Evolutionary conservation across 2,797 vertebrate genomes (phyloP), one percentile per base, ranked within the genome.

Genomic region (Lithobates pipiens): DNA sequence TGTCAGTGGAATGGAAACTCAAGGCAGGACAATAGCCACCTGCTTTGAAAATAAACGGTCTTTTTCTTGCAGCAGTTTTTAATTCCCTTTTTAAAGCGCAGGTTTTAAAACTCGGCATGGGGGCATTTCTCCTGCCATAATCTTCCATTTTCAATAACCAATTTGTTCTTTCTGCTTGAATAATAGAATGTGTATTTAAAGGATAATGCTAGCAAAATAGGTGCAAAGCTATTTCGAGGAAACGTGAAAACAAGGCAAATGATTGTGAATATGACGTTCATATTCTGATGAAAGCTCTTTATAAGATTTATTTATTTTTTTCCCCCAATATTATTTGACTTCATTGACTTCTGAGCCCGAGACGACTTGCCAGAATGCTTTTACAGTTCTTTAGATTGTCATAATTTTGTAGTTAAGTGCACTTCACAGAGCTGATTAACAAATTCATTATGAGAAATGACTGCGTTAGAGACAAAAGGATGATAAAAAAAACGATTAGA

Each of bases 101-200:
- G 81, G 81, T 78, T 87, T 87, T 87, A 87, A 54, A 69, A 70
- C 72, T 50, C 86, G 10, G 81, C 86, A 84, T 73, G 86, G 76
- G 70, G 72, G 70, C 86, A 83, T 87, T 87, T 83, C 76, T 76
- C 76, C 81, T 84, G 81, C 81, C 71, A 69, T 87, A 87, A 87
- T 87, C 81, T 87, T 87, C 44, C 63, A 83, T 87, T 87, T 87
- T 83, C 86, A 87, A 87, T 87, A 83, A 87, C 86, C 67, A 87
- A 84, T 87, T 87, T 87, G 86, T 83, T 87, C 86, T 80, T 87
- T 84, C 81, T 84, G 71, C 76, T 68, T 76, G 81, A 83, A 87
- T 83, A 87, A 87, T 75, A 87, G 76, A 83, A 76, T 83, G 76
- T 87, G 81, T 87, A 87, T 84, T 87, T 87, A 79, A 87, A 84